Percentiles rank a stretch among this genome's conserved stretches.
These are phyloP conservation scores for Aphodius sticticus DNA, from an alignment of 2,888 invertebrate genomes.

Conservation along the genomic window DNA sequence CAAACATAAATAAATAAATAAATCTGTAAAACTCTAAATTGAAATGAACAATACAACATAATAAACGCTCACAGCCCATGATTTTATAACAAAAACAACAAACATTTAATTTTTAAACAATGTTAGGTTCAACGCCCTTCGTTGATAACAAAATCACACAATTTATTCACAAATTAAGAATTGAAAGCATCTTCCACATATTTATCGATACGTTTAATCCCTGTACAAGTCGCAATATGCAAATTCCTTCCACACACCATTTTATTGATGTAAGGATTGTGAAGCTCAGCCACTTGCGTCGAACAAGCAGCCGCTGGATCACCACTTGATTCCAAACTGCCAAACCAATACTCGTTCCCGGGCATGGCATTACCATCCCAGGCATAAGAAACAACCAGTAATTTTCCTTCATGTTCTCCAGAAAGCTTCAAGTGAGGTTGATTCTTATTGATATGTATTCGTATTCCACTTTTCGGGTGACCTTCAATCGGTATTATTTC, in stretches of 20 bases:
- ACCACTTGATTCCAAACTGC: constrained; percentile 64
- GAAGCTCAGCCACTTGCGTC: constrained; percentile 68
- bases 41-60: too few species aligned
- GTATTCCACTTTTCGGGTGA: constrained; percentile 41
- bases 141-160: too few species aligned
- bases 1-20: too few species aligned
- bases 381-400: constrained; percentile 72
- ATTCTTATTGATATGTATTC: constrained; percentile 52
- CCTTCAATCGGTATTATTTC: constrained; percentile 36
- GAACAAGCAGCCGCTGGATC: constrained; percentile 71
- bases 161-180: too few species aligned
- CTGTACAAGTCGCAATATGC: constrained; percentile 59
- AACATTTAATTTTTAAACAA: too few species aligned
- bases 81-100: too few species aligned
- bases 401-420: constrained; percentile 52
- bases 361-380: constrained; percentile 79
- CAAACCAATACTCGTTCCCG: constrained; percentile 77
- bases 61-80: too few species aligned
- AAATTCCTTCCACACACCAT: constrained; percentile 63
- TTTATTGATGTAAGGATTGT: constrained; percentile 67
- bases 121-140: too few species aligned
- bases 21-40: too few species aligned
- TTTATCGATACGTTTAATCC: constrained; percentile 8
- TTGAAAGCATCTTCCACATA: neutral
- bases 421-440: constrained; percentile 55